Conservation (phyloP, 2,888 invertebrate genomes). For the Mystacides longicornis region DNA sequence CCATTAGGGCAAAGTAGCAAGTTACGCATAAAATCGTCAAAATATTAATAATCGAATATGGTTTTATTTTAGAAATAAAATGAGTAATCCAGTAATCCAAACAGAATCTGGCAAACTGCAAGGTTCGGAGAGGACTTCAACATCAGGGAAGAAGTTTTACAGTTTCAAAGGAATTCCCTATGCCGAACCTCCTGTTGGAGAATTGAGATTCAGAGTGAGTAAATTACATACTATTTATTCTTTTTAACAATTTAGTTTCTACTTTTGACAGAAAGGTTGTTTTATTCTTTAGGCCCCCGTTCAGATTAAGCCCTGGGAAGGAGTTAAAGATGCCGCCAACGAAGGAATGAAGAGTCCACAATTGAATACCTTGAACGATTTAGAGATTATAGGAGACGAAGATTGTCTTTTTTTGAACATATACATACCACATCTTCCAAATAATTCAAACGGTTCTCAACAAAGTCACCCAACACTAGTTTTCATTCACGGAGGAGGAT, state of each 20-base stretch:
- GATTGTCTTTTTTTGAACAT: constrained; percentile 28
- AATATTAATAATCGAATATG: no score
- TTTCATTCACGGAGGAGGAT: constrained; percentile 31
- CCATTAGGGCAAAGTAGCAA: no score
- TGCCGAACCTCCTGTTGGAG: constrained; percentile 35
- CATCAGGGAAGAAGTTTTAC: constrained; percentile 36
- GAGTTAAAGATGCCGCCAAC: constrained; percentile 36
- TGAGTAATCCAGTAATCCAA: constrained; percentile 28
- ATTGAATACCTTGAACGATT: neutral
- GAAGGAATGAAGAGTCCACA: constrained; percentile 29
- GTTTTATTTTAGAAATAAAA: neutral
- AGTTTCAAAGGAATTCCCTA: constrained; percentile 42
- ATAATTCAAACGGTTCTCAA: neutral
- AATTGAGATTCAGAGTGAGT: constrained; percentile 35
- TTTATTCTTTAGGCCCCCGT: constrained; percentile 27
- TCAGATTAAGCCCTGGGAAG: constrained; percentile 31
- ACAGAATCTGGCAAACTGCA: constrained; percentile 36
- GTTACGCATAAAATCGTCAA: no score
- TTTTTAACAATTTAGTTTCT: neutral
- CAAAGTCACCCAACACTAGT: constrained; percentile 13
- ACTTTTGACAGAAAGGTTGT: neutral
- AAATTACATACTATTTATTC: neutral
- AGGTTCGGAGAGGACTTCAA: constrained; percentile 35
- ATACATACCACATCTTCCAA: constrained; percentile 23
- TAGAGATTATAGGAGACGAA: constrained; percentile 23